Base-by-base conservation (phyloP, 2,797 vertebrate species). In the Notolepis coatsorum region DNA sequence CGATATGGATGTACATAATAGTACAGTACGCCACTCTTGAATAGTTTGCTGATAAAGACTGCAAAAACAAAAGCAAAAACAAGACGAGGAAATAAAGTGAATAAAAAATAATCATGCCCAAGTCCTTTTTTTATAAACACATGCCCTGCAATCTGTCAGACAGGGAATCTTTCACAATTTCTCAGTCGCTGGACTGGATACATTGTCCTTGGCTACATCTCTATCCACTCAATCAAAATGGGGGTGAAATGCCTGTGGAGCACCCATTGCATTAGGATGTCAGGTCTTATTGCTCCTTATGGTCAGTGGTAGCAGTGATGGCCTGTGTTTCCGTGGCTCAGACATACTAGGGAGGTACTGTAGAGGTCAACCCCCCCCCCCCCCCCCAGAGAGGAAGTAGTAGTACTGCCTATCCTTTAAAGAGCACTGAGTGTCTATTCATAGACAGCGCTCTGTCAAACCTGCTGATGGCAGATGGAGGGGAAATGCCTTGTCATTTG, bases 381-480 rank as follows among this genome's bases (percentile, higher is more conserved):
- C 28, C n/a, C 4, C 28, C 28, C 28, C 47, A 75, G 82, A 80
- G 80, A 15, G 18, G 72, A 83, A 51, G 51, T 69, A n/a, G 69
- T 79, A 61, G 76, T 13, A n/a, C 23, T 35, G 59, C 45, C 49
- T 61, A 71, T 28, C 25, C 21, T 24, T 15, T 23, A 60, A 53
- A 60, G 58, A 57, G 62, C 48, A 13, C 47, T 45, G 62, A 81
- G 56, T 39, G 63, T 73, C 25, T 49, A 45, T 61, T 64, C 55
- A 65, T 79, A 77, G 77, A 73, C 69, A 70, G 62, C 31, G 17
- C 52, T 68, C 67, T 61, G 66, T 68, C 73, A 69, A 61, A 58
- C 50, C 54, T 9, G 67, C 67, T 77, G 68, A 75, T 7, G 56
- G 75, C 71, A 73, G 67, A 77, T 18, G 38, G 42, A 55, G 64